Conservation (phyloP, 2,113 vertebrate species). For the Xenopus borealis region DNA sequence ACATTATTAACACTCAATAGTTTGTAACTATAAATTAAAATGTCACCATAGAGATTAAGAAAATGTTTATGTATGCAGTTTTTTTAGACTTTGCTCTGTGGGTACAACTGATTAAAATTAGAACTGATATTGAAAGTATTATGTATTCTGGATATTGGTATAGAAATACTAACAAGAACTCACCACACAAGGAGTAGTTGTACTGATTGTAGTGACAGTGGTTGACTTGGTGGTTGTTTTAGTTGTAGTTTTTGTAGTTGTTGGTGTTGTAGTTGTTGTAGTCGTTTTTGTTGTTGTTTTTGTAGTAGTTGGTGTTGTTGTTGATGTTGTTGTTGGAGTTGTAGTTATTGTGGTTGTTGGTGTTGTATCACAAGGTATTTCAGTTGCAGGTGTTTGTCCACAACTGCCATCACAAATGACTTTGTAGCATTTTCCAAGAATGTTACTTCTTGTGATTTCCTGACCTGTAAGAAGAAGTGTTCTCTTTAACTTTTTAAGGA, state of each 20-base stretch:
- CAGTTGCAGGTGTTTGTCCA: background rate
- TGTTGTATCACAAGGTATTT: background rate
- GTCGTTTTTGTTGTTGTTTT: background rate
- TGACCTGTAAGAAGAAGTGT: background rate
- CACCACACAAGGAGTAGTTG: background rate
- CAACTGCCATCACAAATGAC: background rate
- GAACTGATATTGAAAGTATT: background rate
- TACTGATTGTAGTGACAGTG: background rate
- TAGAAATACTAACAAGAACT: background rate
- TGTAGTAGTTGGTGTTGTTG: background rate
- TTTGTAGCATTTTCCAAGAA: constrained; percentile 1
- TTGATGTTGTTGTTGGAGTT: background rate
- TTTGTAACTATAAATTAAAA: no score
- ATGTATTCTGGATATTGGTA: background rate
- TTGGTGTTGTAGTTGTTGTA: background rate
- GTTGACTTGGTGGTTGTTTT: background rate
- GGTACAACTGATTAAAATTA: background rate
- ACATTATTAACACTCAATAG: no score
- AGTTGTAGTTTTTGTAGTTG: background rate
- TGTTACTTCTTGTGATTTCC: background rate
- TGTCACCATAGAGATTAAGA: no score
- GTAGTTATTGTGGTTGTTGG: accelerated
- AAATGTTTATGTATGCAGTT: no score
- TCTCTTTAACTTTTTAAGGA: no score
- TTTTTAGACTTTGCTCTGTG: background rate